phyloP scores from a whole-genome alignment of 2,113 vertebrate species.

The Urocolius indicus region DNA sequence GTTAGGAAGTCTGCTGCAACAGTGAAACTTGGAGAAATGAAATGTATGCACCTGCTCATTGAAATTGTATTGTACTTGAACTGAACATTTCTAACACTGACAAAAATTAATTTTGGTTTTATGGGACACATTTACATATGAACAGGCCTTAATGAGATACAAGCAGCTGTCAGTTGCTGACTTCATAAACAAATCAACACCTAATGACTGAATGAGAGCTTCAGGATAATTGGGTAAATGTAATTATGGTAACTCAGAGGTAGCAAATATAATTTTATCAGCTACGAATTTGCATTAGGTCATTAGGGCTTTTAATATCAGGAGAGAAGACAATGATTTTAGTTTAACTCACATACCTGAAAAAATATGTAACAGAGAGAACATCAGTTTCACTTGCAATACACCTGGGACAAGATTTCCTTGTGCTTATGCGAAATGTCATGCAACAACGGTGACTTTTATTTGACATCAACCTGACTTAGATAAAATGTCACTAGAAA shows the following conservation, averaged over 20 bases:
- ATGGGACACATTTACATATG: slow-evolving; percentile 80
- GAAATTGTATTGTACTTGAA: slow-evolving; percentile 67
- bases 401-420: slow-evolving; percentile 44
- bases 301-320: slow-evolving; percentile 51
- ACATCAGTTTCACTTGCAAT: not conserved
- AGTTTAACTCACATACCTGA: slow-evolving; percentile 44
- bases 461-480: slow-evolving; percentile 38
- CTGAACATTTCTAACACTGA: slow-evolving; percentile 68
- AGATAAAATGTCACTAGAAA: not conserved
- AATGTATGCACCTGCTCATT: slow-evolving; percentile 62
- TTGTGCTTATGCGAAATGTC: slow-evolving; percentile 16
- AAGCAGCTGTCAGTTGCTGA: slow-evolving; percentile 79
- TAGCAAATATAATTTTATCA: slow-evolving; percentile 74
- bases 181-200: slow-evolving; percentile 85
- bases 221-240: slow-evolving; percentile 78
- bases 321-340: slow-evolving; percentile 45
- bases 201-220: slow-evolving; percentile 77
- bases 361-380: slow-evolving; percentile 22
- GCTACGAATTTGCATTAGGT: slow-evolving; percentile 68
- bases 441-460: not conserved
- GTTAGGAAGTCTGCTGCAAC: not conserved
- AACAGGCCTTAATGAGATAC: slow-evolving; percentile 79
- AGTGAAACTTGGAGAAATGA: slow-evolving; percentile 2
- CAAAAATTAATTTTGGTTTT: slow-evolving; percentile 83
- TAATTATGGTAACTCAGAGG: slow-evolving; percentile 77